Conservation (phyloP, 2,113 vertebrate species). For the Sula dactylatra region DNA sequence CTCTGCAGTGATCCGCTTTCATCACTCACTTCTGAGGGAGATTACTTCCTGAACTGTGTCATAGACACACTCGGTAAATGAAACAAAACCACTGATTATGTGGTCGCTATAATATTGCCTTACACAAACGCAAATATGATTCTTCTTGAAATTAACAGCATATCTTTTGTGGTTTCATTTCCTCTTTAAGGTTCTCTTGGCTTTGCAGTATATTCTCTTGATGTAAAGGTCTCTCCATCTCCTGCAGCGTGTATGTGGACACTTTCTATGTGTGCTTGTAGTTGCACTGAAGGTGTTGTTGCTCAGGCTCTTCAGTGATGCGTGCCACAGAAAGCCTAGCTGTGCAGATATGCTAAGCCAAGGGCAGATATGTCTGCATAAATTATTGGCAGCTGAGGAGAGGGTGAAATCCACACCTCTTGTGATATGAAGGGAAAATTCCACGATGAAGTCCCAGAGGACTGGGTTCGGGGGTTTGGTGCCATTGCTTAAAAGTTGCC, state of each 20-base stretch:
- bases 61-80: not conserved
- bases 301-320: not conserved
- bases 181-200: not conserved
- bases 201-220: not conserved
- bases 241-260: not conserved
- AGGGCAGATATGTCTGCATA: not conserved
- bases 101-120: not conserved
- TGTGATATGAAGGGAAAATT: constrained; percentile 2
- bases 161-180: not conserved
- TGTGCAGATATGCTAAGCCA: not conserved
- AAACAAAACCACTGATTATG: not conserved
- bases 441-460: not conserved
- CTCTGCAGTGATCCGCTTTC: not conserved
- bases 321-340: not conserved
- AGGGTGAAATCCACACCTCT: not conserved
- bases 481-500: not conserved
- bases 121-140: not conserved
- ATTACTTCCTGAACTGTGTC: not conserved
- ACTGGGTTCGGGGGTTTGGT: not conserved
- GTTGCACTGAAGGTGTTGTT: not conserved
- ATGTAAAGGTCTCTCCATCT: not conserved
- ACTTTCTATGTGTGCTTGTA: not conserved
- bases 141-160: not conserved
- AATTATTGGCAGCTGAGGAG: not conserved
- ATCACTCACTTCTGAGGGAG: not conserved